Evolutionary conservation across 2,888 invertebrate genomes (phyloP), one percentile per base, ranked within the genome.

Genomic region (Hemaris fuciformis): DNA sequence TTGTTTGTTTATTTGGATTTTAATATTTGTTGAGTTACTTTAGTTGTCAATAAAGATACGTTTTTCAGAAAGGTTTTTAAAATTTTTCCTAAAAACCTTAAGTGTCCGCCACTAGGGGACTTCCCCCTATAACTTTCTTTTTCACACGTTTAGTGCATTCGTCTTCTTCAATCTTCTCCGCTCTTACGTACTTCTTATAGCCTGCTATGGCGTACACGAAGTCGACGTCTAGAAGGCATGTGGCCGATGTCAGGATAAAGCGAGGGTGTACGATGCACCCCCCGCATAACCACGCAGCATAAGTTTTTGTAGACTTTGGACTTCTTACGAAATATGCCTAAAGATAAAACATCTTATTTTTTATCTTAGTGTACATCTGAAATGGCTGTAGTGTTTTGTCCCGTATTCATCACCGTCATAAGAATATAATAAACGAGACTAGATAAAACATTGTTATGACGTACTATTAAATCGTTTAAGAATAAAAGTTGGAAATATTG

Each of bases 151-250:
- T 70, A 0, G 72, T 72, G 34, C 77, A 77, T 1, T 53, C 31
- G 42, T 77, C 66, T 0, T 31, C 43, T 0, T 72, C 64, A 7
- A 77, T 56, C 2, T 64, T 56, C 15, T 64, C 46, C 7, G 63
- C 23, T n/a, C 43, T 63, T 0, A 76, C 69, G 42, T 70, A 74
- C 13, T 64, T 70, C 7, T 45, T 67, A 57, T 77, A 77, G 13
- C 77, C 77, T 20, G 69, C 70, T n/a, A 77, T 71, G 6, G 67
- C 77, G 48, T 75, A 77, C 4, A 72, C 58, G 20, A 66, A 59
- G 4, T 42, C 46, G 0, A 70, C 65, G 15, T 77, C 73, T 0
- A 60, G 25, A 0, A 77, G 38, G 20, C 77, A 77, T 0, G 71
- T 63, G 2, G 73, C 73, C 5, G 77, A 67, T 0, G 75, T 75